Evolutionary conservation across 2,113 vertebrate genomes (phyloP), one percentile per base, ranked within the genome.

Genomic region (Takifugu flavidus): DNA sequence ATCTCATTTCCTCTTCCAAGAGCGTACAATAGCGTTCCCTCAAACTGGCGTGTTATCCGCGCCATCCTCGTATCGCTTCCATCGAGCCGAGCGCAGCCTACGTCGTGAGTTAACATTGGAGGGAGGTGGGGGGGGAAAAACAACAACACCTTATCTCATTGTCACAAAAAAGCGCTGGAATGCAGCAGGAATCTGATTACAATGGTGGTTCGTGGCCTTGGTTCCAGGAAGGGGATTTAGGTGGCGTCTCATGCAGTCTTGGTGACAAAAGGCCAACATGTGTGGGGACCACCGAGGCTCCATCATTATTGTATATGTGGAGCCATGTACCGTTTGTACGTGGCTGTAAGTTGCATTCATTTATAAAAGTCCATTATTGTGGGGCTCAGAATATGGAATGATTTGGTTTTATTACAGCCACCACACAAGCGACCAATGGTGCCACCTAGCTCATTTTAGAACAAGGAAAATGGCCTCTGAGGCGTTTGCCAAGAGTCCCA

Each of bases 191-290:
- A 84, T 89, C 73, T 81, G 72, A 83, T 82, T 68, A 82, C 80
- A 80, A 72, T 80, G 75, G 85, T 78, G 56, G 62, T 78, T 52
- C 63, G 51, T 82, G 79, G 73, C 79, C 78, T 86, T 80, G 69
- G 64, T 65, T 82, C 80, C 83, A 84, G 78, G 81, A 86, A 82
- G 69, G 76, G 78, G 88, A 83, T 84, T 87, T 83, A 75, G 77
- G 61, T 83, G 84, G 83, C 45, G 70, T 83, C 70, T 82, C 70
- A 57, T 75, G 60, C 25, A 46, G 73, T 72, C 59, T 75, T 65
- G 62, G 53, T 85, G 78, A 81, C 78, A 82, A 85, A 86, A 82
- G 75, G 62, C 73, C 77, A 77, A 77, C 59, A 60, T 75, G 68
- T 64, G 75, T 68, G 58, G 58, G 70, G 57, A 49, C 63, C 70